Conservation (phyloP, 2,113 vertebrate species). For the Aptenodytes forsteri region DNA sequence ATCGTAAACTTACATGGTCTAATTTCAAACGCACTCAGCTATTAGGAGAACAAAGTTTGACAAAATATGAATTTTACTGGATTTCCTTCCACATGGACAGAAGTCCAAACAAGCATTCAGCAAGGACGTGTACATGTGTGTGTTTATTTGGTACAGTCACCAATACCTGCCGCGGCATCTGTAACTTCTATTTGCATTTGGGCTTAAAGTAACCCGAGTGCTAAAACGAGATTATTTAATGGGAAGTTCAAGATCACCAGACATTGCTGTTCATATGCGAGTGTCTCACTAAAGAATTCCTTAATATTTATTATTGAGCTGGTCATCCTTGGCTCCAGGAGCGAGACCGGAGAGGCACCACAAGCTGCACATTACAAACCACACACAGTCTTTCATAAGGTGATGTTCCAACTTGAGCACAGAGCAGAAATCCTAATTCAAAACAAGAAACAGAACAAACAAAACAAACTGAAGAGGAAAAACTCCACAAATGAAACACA, state of each 20-base stretch:
- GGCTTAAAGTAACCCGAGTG: background rate
- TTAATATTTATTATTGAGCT: background rate
- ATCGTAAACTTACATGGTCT: background rate
- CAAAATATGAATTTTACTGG: background rate
- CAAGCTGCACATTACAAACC: background rate
- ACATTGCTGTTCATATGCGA: background rate
- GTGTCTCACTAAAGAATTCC: background rate
- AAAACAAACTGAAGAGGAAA: background rate
- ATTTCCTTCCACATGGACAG: background rate
- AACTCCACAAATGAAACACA: background rate
- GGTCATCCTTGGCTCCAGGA: background rate
- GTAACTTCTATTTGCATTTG: background rate
- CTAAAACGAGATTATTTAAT: background rate
- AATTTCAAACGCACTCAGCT: background rate
- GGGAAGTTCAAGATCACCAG: background rate
- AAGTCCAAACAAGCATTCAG: background rate
- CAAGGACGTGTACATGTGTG: fast-evolving
- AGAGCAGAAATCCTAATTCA: background rate
- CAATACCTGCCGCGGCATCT: background rate
- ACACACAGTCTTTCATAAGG: background rate
- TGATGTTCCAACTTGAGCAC: background rate
- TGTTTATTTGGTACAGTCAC: background rate
- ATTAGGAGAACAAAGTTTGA: background rate
- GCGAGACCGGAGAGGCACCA: background rate
- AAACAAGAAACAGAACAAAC: conserved; percentile 19